These are phyloP conservation scores for Syrrhaptes paradoxus DNA, from an alignment of 2,113 vertebrate species.

Conservation along the genomic window DNA sequence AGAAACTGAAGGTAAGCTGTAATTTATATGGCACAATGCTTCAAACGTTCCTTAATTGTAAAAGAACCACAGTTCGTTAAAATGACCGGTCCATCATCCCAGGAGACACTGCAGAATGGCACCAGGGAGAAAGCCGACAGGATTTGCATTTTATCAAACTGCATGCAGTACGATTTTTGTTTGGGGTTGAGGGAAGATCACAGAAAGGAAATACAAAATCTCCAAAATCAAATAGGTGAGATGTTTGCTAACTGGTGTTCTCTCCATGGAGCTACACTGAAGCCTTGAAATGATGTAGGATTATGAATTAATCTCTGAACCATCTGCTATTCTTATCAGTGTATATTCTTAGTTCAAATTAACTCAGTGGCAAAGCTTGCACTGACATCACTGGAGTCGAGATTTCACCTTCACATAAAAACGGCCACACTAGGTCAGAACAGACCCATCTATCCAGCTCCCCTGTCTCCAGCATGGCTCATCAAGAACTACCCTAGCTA, in stretches of 20 bases:
- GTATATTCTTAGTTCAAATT: conserved; percentile 39
- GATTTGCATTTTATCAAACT: conserved; percentile 64
- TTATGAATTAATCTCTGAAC: conserved; percentile 67
- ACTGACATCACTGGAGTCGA: not conserved
- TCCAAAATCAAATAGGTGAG: conserved; percentile 35
- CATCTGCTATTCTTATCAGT: conserved; percentile 7
- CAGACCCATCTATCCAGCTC: not conserved
- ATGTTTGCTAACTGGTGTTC: conserved; percentile 23
- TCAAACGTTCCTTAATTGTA: conserved; percentile 62
- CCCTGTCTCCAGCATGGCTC: not conserved
- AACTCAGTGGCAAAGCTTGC: conserved; percentile 39
- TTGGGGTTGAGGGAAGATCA: conserved; percentile 10
- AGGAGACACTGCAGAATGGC: conserved; percentile 54
- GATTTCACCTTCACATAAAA: conserved; percentile 44
- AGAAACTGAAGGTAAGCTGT: conserved; percentile 60
- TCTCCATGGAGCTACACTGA: not conserved
- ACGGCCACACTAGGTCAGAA: conserved; percentile 25
- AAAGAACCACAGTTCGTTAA: conserved; percentile 60
- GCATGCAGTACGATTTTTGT: not conserved
- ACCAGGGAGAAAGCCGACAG: conserved; percentile 37
- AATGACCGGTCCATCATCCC: conserved; percentile 54
- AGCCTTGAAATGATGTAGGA: conserved; percentile 55
- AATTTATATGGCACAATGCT: conserved; percentile 59
- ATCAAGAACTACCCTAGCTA: not conserved
- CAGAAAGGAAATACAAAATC: conserved; percentile 47